Evolutionary conservation across 2,797 vertebrate genomes (phyloP).

Genomic region (Arctocebus calabarensis): DNA sequence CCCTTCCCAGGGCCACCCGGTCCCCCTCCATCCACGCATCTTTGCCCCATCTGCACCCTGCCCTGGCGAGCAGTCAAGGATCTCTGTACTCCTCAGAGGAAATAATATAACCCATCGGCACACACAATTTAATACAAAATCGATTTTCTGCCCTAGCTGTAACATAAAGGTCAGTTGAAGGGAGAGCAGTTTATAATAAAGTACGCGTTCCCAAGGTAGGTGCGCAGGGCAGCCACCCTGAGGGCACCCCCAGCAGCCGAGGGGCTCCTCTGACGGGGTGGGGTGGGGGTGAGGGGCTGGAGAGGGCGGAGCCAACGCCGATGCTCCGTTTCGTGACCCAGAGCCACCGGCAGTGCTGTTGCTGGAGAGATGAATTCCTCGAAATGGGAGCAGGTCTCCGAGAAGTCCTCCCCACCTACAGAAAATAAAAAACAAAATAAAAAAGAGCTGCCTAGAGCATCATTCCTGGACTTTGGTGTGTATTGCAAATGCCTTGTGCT

Average conservation of each 20-base stretch:
- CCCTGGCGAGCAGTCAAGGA: rapidly evolving
- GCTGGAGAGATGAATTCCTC: rapidly evolving
- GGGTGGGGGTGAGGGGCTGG: rapidly evolving
- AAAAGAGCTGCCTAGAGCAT: rapidly evolving
- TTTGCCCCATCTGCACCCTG: rapidly evolving
- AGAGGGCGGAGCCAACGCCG: neutral
- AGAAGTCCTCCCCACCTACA: no score
- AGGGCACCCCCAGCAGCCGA: rapidly evolving
- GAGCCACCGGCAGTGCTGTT: rapidly evolving
- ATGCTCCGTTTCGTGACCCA: rapidly evolving
- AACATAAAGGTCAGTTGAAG: constrained; percentile 4
- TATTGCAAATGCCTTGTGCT: no score
- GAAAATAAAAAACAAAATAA: no score
- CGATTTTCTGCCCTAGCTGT: neutral
- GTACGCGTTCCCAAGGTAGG: neutral
- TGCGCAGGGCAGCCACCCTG: rapidly evolving
- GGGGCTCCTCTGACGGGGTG: rapidly evolving
- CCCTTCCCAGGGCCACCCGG: rapidly evolving
- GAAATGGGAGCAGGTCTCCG: rapidly evolving
- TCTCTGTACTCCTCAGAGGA: neutral
- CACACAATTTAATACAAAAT: neutral
- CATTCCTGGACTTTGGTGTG: rapidly evolving
- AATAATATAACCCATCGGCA: neutral
- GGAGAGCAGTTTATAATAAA: neutral
- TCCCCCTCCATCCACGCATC: rapidly evolving